Conservation (phyloP, 2,113 vertebrate genomes). For the Sterrhoptilus dennistouni region DNA sequence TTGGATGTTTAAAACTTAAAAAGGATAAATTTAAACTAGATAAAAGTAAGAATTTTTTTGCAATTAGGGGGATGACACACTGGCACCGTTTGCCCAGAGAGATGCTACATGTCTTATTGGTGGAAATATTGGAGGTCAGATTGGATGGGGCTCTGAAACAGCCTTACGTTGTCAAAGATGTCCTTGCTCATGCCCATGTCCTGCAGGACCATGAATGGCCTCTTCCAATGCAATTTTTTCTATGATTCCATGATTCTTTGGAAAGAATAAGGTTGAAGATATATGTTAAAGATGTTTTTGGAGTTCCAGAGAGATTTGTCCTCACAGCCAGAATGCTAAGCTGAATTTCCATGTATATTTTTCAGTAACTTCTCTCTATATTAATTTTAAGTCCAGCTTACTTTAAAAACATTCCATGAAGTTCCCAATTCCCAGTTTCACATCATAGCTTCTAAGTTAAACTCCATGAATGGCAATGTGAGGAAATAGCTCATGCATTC, state of each 20-base stretch:
- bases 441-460: neutral
- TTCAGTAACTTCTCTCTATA: neutral
- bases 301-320: neutral
- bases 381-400: neutral
- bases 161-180: neutral
- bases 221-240: neutral
- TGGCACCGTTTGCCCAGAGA: neutral
- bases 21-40: neutral
- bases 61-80: neutral
- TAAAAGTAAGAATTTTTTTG: neutral
- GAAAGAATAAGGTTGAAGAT: neutral
- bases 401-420: neutral
- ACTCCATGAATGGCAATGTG: fast-evolving
- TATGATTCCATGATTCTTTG: too few relatives aligned
- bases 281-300: neutral
- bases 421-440: neutral
- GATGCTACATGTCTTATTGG: neutral
- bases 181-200: too few relatives aligned
- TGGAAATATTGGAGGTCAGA: neutral
- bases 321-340: neutral
- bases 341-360: neutral
- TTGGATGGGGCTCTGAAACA: neutral
- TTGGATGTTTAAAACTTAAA: neutral
- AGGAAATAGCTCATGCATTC: neutral
- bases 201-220: neutral